Base-by-base conservation (phyloP, 2,888 invertebrate genomes). In the Zaprionus lineosus region DNA sequence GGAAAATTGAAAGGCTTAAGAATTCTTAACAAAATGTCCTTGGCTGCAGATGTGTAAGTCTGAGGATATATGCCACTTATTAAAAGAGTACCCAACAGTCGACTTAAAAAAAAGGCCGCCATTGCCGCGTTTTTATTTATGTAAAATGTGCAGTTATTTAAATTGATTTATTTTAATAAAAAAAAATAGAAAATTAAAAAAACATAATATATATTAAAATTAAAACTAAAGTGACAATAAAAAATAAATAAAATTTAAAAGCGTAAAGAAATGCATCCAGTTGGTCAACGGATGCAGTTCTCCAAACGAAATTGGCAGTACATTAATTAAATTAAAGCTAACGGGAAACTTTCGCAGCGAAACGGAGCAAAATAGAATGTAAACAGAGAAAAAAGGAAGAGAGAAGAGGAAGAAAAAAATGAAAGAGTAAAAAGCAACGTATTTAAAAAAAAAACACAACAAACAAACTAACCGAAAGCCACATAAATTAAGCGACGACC, bases 401-500 rank as follows among this genome's bases (percentile, higher is more conserved):
- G 3, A 33, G 14, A 37, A 36, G 18, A 41, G n/a, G n/a, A 6
- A 18, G 28, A 29, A 33, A 48, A 34, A n/a, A 24, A 39, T 28
- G 4, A 39, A 43, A 12, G 4, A 44, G 9, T 2, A 31, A 24
- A 39, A 15, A 44, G 18, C 9, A 64, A 64, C 57, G 41, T 64
- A 43, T 57, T 50, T 9, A 44, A 37, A 34, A 14, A 18, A 43
- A 41, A 34, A 44, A 31, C 21, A 41, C 29, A 34, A 44, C 21
- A 64, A 48, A 48, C 44, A 63, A 74, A 73, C 66, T 70, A 72
- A 48, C 44, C 43, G 14, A 71, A 77, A 77, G 66, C 81, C 81
- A 73, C 83, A 77, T 73, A 79, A 83, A 79, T 77, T 77, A 75
- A 67, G 59, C 51, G 59, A 66, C 72, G 56, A 65, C 60, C 65